Evolutionary conservation across 2,797 vertebrate species (phyloP), one percentile per base, ranked within the genome.

Genomic region (Tamandua tetradactyla): DNA sequence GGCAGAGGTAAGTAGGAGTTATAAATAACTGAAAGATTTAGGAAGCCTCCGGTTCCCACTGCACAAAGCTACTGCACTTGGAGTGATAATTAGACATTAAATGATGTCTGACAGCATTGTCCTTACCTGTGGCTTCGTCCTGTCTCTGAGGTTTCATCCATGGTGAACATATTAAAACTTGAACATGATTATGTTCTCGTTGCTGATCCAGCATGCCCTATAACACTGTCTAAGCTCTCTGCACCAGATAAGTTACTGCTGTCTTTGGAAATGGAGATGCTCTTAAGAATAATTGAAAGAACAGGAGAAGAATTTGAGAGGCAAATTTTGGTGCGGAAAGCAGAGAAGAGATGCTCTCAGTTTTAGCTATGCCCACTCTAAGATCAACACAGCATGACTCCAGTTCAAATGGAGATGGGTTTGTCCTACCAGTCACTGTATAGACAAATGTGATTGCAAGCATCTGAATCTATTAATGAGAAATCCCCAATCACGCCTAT

Each of bases 381-480:
- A 72, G 96, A 95, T 94, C 89, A 94, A 25, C 87, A 89, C 13
- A 95, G n/a, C 94, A 72, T 93, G 49, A 90, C 92, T 97, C 96
- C 88, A n/a, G 37, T 92, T 97, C 88, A 95, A 85, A 93, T 71
- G 75, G 78, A 95, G 59, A 89, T 75, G n/a, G 61, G 59, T 94
- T 93, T 96, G 64, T 96, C 95, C 91, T 87, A 35, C 37, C 94
- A 92, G 87, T 95, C 90, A 96, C 90, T 96, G 96, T 91, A 72
- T 95, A 95, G 91, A 88, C 75, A 97, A 30, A 78, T 74, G 66
- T 86, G 42, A 49, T 47, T 13, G 27, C 20, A 35, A 30, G 40
- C 3, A 12, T 78, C 23, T 82, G 10, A 57, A 10, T 61, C 55
- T 78, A 17, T 49, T 18, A 87, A 76, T 69, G 55, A 79, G 42